Base-by-base conservation (phyloP, 2,113 vertebrate genomes). In the Oncorhynchus mykiss region DNA sequence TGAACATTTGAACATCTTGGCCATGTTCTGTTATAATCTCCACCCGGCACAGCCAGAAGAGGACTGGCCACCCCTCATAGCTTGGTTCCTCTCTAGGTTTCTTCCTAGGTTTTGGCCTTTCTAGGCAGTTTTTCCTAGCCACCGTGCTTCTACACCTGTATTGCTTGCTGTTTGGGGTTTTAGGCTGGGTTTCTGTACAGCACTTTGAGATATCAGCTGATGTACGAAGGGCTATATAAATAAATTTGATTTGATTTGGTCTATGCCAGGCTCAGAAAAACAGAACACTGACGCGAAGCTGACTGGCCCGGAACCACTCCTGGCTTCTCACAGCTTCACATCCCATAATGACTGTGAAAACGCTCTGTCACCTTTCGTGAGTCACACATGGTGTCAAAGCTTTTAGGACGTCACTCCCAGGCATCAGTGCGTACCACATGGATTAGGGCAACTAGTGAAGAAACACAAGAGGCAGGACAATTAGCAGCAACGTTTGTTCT, bases 341-440 rank as follows among this genome's bases (percentile, higher is more conserved):
- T 72, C 16, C 49, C 62, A 57, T 75, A 68, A 74, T 71, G 62
- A 48, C 39, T 77, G 74, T 69, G 71, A 70, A 73, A 70, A 29
- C 25, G 51, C 29, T 9, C 18, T 13, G 29, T 72, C 74, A 67
- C 39, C n/a, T 39, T 18, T 3, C 51, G 1, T 14, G 16, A 18
- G 16, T 54, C 51, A 54, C 51, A 54, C 12, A 51, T 13, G 69
- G 29, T 34, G 72, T 27, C 34, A 20, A 11, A 24, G 22, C 12
- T 74, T 69, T 64, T 18, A 29, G 59, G 48, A 69, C 16, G 13
- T 74, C 45, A 59, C 48, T 74, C 69, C 27, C 29, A 75, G 70
- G 67, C 13, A 66, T 68, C 18, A 48, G 60, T 51, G 48, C 29
- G 20, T 29, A 9, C 11, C 64, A 20, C 62, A 12, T 24, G 24